Base-by-base conservation (phyloP, 2,888 invertebrate genomes). In the Julus scanicus region DNA sequence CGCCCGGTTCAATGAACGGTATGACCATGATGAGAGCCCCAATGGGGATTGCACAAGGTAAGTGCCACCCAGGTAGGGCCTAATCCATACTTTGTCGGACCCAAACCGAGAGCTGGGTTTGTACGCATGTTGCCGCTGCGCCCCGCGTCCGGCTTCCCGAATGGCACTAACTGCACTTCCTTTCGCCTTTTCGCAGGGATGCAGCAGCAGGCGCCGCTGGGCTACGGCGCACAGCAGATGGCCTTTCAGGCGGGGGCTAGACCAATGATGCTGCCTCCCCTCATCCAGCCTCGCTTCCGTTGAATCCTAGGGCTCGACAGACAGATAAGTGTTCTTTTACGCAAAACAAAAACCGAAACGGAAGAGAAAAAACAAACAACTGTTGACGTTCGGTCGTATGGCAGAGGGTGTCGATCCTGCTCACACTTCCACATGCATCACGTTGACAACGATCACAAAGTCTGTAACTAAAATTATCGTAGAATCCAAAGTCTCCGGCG, bases 11-110 rank as follows among this genome's bases (percentile, higher is more conserved):
- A 49, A 89, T 90, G 90, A 90, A 90, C 89, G 94, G 94, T 92
- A 94, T 94, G 92, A 91, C 91, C 90, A 91, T 94, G 92, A 94
- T 94, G 94, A 93, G 94, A 92, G 94, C 94, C 91, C 94, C 94
- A 91, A 93, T 94, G 93, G 94, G 94, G 92, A 93, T 94, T 90
- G 94, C 94, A 40, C 90, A 89, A 94, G 94, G 95, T 95, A 94
- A 93, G 94, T 83, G 83, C 11, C 20, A 39, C 39, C 83, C 29
- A 83, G 83, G 83, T 83, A 83, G 83, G 83, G 83, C 15, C 20
- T 29, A 83, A 53, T 53, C 53, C 53, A 29, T 39, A 83, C 11
- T 83, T 83, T 83, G 13, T 20, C n/a, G 83, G 83, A 83, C 83
- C 5, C 83, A 83, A 83, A 83, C 83, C 15, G 53, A 53, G 53